Evolutionary conservation across 1,140 invertebrate genomes (phyloP), one percentile per base, ranked within the genome.

Genomic region (Teleogryllus occipitalis): DNA sequence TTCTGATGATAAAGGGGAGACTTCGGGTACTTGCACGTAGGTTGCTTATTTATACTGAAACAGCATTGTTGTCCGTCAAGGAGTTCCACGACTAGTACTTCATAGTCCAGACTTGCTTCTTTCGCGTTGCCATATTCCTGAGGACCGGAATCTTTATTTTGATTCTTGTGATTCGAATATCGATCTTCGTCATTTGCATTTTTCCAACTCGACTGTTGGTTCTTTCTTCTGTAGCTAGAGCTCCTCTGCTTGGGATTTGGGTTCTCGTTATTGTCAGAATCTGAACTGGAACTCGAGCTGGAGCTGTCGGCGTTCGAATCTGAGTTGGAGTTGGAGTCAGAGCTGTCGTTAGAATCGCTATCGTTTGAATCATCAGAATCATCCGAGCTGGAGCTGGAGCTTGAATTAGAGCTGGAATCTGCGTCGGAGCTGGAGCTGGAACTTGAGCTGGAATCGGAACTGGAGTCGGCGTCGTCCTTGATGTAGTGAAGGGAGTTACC

Each of bases 381-480:
- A 65, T 10, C 10, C 54, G 54, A 65, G 54, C 54, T 65, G 65
- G 80, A 82, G 77, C 49, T 80, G 54, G 75, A 79, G 22, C 76
- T 81, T 47, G 78, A 80, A 46, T 75, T 76, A 21, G 54, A 65
- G 18, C 18, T 18, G 18, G 54, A 65, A 7, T n/a, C 46, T 8
- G 72, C 7, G 78, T 75, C 74, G 86, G 82, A 49, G 7, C 80
- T 84, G 39, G 83, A 83, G 0, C 72, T 82, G 81, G 78, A 79
- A 46, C 22, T 46, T 5, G 79, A 46, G 39, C 76, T n/a, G 73
- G 76, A 49, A 15, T 49, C 49, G 47, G 73, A 65, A 46, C 73
- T 48, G 48, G 78, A 73, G n/a, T 78, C 76, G 10, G 4, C 47
- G n/a, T 22, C 78, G 18, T 81, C 78, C 48, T 77, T 81, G 77